Percentiles rank a stretch among this genome's conserved stretches.
phyloP scores from a whole-genome alignment of 2,888 invertebrate genomes.

The Homarus gammarus region DNA sequence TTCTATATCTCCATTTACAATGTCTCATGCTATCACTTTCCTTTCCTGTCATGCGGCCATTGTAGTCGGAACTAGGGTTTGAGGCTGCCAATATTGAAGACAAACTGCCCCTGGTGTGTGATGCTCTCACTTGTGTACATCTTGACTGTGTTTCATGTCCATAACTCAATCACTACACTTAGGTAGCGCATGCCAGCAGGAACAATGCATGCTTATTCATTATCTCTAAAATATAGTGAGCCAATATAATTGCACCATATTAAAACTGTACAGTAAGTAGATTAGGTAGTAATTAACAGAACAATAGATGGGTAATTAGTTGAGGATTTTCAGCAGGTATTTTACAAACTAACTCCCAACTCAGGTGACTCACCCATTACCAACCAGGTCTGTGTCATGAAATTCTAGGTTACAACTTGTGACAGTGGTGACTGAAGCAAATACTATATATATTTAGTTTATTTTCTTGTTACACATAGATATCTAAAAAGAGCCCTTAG shows the following conservation, averaged over 20 bases:
- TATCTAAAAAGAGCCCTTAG: no score
- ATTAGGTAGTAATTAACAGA: background rate
- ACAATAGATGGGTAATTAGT: no score
- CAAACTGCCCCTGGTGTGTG: constrained; percentile 90
- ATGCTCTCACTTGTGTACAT: constrained; percentile 35
- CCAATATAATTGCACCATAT: background rate
- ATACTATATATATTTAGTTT: no score
- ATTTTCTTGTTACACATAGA: no score
- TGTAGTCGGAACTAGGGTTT: constrained; percentile 82
- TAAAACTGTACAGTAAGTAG: constrained; percentile 5
- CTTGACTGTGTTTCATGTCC: constrained; percentile 14
- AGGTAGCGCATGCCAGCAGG: constrained; percentile 1
- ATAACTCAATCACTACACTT: background rate
- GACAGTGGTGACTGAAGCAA: no score
- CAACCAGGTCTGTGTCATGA: no score
- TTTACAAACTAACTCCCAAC: no score
- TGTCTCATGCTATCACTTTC: constrained; percentile 27
- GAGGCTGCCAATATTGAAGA: constrained; percentile 91
- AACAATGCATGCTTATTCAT: constrained; percentile 12
- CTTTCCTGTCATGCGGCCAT: constrained; percentile 26
- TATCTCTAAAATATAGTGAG: background rate
- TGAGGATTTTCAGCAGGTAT: no score
- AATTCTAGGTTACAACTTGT: no score
- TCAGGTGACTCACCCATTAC: no score
- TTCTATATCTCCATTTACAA: constrained; percentile 36